Evolutionary conservation across 2,888 invertebrate genomes (phyloP).

Genomic region (Parnassius smintheus): DNA sequence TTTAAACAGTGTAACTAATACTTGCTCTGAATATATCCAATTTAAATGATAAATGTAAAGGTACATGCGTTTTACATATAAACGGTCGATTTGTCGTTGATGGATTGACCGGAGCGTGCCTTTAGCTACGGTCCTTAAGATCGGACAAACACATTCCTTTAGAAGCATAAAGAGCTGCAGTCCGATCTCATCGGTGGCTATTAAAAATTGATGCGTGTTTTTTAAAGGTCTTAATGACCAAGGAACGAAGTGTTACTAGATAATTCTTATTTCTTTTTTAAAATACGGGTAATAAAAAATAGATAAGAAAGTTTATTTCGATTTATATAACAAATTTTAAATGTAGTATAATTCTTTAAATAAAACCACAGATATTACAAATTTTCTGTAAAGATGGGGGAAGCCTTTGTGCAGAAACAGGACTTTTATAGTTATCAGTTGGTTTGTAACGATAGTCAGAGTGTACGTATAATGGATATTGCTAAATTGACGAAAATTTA

Average conservation of each 20-base stretch:
- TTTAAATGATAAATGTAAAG: conserved; percentile 10
- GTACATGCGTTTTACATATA: conserved; percentile 8
- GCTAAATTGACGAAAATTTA: too few species aligned
- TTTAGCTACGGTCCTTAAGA: conserved; percentile 38
- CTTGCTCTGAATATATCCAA: conserved; percentile 11
- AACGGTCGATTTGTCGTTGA: conserved; percentile 42
- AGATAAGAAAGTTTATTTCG: too few species aligned
- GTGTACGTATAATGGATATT: too few species aligned
- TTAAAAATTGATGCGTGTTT: conserved; percentile 19
- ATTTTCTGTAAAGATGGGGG: too few species aligned
- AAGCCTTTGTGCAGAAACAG: too few species aligned
- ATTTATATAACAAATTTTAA: too few species aligned
- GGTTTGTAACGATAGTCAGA: too few species aligned
- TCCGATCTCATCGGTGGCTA: conserved; percentile 29
- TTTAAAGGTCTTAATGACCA: conserved; percentile 18
- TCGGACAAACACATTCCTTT: conserved; percentile 35
- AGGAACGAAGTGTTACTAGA: conserved; percentile 12
- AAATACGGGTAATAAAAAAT: too few species aligned
- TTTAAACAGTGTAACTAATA: background rate
- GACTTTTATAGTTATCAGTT: too few species aligned
- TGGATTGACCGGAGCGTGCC: conserved; percentile 38
- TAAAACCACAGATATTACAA: too few species aligned
- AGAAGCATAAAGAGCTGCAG: conserved; percentile 33
- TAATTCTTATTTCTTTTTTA: background rate
- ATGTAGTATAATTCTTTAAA: too few species aligned